These are phyloP conservation scores for Drosophila merina DNA, from an alignment of 2,888 invertebrate genomes.

Conservation along the genomic window DNA sequence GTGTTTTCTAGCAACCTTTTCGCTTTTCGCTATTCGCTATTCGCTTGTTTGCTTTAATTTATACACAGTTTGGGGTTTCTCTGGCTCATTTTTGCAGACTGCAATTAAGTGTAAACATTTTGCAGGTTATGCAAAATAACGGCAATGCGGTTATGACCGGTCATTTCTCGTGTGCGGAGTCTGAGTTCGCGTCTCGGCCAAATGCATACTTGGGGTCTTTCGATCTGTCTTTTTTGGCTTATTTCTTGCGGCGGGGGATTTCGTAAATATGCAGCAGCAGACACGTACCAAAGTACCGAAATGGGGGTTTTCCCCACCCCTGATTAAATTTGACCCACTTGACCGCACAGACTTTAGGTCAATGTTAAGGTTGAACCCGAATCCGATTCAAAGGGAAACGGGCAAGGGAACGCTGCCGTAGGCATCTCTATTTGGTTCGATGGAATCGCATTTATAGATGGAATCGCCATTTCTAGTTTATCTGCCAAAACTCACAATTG, in stretches of 20 bases:
- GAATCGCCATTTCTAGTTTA: constrained; percentile 12
- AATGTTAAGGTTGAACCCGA: constrained; percentile 66
- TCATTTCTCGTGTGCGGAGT: constrained; percentile 31
- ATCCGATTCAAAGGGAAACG: constrained; percentile 2
- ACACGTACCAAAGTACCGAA: constrained; percentile 57
- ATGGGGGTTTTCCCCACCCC: constrained; percentile 39
- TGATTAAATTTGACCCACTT: constrained; percentile 55
- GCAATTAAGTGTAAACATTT: constrained; percentile 50
- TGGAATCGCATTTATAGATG: constrained; percentile 8
- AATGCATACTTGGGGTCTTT: constrained; percentile 41
- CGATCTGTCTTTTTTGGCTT: constrained; percentile 31
- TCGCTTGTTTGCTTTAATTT: constrained; percentile 29
- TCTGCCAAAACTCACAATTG: constrained; percentile 23
- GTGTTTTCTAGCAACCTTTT: constrained; percentile 4
- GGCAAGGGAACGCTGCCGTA: neutral
- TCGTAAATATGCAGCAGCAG: constrained; percentile 59
- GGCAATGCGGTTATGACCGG: constrained; percentile 43
- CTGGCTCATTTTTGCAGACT: constrained; percentile 34
- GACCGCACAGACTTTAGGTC: constrained; percentile 54
- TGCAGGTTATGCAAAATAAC: constrained; percentile 52
- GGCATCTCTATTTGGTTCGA: neutral
- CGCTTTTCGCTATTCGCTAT: neutral
- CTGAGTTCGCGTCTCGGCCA: constrained; percentile 44
- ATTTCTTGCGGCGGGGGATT: constrained; percentile 23
- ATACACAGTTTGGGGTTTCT: constrained; percentile 18